Base-by-base conservation (phyloP, 2,888 invertebrate genomes). In the Baronia brevicornis region DNA sequence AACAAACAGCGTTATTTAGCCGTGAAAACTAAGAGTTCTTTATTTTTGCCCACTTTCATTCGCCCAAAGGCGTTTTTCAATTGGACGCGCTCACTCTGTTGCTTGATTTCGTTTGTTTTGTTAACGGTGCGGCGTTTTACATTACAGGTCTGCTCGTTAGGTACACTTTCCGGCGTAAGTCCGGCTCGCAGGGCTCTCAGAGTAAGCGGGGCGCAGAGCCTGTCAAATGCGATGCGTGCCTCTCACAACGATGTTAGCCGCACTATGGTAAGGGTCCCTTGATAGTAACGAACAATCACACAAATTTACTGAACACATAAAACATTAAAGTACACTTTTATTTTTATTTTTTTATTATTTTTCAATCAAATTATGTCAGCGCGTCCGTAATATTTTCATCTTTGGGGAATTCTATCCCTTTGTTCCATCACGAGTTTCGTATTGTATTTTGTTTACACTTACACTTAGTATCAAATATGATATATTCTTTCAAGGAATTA, bases 91-190 rank as follows among this genome's bases (percentile, higher is more conserved):
- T 70, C 67, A 65, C 60, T 64, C 60, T 63, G 65, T 69, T 73
- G 67, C 48, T 63, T 74, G 66, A 70, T 68, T 77, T 73, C 65
- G 54, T 74, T 73, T 75, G 55, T 79, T 80, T 78, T 79, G 74
- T 78, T 84, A 84, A 84, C 84, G 80, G 79, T 82, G 65, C 72
- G 73, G 78, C 84, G 66, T 84, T 84, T 84, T 82, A 73, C 78
- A 82, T 85, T 85, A 74, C 85, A 85, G 85, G 85, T 85, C 84
- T 85, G 65, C 84, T 85, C 80, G 85, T 85, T 85, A 85, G 85
- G 85, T 85, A 85, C 84, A 85, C 85, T 77, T 85, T 85, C 77
- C 85, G 85, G 69, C 84, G 84, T 84, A 85, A 85, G 77, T 82
- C 84, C 74, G 80, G 78, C 67, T 77, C 82, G 67, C 84, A 82